Evolutionary conservation across 2,797 vertebrate species (phyloP).

Genomic region (Phoebastria nigripes): DNA sequence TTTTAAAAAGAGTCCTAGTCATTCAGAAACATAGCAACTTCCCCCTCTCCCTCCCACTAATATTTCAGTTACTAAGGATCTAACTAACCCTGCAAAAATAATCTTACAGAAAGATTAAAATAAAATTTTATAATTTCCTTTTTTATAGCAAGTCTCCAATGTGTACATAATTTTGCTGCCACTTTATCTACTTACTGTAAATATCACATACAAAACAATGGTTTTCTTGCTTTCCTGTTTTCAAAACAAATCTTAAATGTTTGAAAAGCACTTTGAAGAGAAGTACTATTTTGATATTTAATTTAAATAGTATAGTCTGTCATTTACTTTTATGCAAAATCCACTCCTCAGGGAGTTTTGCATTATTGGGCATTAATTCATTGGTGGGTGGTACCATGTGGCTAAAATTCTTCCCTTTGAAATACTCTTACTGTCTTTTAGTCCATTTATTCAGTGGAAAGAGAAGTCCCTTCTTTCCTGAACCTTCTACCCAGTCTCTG

Average conservation of each 20-base stretch:
- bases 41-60: background rate
- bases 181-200: background rate
- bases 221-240: background rate
- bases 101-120: background rate
- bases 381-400: background rate
- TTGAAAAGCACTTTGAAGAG: background rate
- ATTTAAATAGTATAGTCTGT: background rate
- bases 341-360: background rate
- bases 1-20: background rate
- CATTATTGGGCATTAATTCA: background rate
- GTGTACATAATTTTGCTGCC: background rate
- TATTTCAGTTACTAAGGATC: background rate
- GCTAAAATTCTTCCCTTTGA: background rate
- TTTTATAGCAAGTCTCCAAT: background rate
- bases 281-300: background rate
- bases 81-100: background rate
- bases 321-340: background rate
- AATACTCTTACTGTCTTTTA: background rate
- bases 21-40: background rate
- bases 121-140: background rate
- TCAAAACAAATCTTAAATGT: background rate
- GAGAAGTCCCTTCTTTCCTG: background rate
- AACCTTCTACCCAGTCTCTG: background rate
- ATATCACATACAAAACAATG: background rate
- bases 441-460: background rate